phyloP scores from a whole-genome alignment of 1,140 invertebrate species.

The Dinoponera quadriceps region DNA sequence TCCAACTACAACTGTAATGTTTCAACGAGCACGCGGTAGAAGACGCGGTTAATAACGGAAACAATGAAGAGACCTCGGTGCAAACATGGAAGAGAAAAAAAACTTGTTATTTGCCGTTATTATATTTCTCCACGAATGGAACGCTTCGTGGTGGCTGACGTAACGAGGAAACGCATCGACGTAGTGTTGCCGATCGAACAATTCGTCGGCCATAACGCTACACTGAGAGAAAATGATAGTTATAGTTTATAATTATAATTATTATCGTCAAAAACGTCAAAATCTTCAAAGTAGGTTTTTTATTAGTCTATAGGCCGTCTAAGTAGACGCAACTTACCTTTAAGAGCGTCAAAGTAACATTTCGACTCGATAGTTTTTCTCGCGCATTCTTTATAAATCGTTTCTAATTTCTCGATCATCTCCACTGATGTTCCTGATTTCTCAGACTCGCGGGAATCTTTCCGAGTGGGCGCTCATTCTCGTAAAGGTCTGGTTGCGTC shows the following conservation, averaged over 20 bases:
- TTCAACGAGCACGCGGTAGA: slow-evolving; percentile 10
- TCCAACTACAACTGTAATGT: background rate
- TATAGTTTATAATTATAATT: too few species aligned
- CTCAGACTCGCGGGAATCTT: background rate
- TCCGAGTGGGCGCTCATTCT: background rate
- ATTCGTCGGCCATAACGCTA: background rate
- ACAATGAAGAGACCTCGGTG: background rate
- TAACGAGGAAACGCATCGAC: background rate
- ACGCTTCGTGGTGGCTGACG: background rate
- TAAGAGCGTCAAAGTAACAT: too few species aligned
- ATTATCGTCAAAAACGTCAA: too few species aligned
- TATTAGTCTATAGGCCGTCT: too few species aligned
- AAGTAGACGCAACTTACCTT: too few species aligned
- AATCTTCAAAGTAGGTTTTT: too few species aligned
- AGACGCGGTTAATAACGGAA: slow-evolving; percentile 6
- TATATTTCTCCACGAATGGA: background rate
- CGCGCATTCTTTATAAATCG: background rate
- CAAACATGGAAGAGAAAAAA: background rate
- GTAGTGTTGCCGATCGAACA: background rate
- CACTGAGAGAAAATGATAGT: too few species aligned
- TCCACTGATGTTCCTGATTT: slow-evolving; percentile 9
- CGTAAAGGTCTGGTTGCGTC: background rate
- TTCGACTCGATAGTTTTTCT: background rate
- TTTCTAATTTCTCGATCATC: background rate
- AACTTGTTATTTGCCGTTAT: background rate